phyloP scores from a whole-genome alignment of 2,888 invertebrate genomes.

The Xestoiulus laeticollis region DNA sequence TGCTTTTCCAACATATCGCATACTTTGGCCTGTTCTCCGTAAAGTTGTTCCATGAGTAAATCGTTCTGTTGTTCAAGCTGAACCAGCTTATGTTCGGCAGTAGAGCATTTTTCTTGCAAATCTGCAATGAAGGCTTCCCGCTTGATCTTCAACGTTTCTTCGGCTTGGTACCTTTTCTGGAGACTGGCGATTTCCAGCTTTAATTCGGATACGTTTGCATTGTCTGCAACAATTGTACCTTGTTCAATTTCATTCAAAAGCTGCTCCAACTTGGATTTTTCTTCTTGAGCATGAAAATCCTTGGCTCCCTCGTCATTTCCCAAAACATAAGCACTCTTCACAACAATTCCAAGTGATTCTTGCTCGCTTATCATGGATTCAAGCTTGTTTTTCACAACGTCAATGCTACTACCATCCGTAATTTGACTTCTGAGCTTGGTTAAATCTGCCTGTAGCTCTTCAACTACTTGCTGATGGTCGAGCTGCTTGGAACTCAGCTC shows the following conservation, averaged over 20 bases:
- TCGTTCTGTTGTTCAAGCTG: not conserved
- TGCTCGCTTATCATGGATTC: slow-evolving; percentile 1
- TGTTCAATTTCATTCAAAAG: not conserved
- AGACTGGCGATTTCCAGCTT: not conserved
- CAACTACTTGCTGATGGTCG: not conserved
- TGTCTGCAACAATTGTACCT: not conserved
- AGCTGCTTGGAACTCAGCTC: not conserved
- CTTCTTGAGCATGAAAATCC: not conserved
- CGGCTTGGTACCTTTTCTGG: not conserved
- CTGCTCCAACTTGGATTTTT: not conserved
- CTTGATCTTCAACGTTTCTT: not conserved
- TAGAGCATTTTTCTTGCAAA: not conserved
- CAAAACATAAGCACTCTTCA: not conserved
- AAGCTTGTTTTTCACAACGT: slow-evolving; percentile 5
- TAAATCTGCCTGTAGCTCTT: slow-evolving; percentile 7
- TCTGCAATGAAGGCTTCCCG: not conserved
- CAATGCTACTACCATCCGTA: not conserved
- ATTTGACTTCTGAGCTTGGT: not conserved
- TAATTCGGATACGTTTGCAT: not conserved
- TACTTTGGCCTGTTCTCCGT: not conserved
- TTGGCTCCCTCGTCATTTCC: not conserved
- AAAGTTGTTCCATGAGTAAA: not conserved
- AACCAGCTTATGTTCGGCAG: not conserved
- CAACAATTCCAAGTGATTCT: slow-evolving; percentile 27
- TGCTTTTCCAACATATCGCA: not conserved